Conservation (phyloP, 2,888 invertebrate genomes). For the Hirtodrosophila histrioides region DNA sequence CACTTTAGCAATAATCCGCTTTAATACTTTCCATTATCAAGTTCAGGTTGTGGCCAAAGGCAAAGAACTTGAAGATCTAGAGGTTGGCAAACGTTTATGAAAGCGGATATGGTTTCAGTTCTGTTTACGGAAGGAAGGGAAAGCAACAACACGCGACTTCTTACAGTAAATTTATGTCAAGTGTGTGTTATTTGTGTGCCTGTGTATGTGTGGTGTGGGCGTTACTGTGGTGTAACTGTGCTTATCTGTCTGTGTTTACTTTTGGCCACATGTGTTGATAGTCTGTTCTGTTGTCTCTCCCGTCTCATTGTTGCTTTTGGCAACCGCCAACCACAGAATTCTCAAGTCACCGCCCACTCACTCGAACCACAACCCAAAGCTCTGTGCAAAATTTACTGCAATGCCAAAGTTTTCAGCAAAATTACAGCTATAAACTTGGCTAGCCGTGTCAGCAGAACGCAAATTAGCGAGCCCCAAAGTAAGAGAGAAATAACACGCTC, state of each 20-base stretch:
- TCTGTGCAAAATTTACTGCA: conserved; percentile 57
- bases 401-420: conserved; percentile 67
- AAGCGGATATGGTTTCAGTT: conserved; percentile 4
- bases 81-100: background rate
- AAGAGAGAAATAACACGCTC: background rate
- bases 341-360: conserved; percentile 5
- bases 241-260: conserved; percentile 20
- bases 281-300: conserved; percentile 16
- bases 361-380: conserved; percentile 16
- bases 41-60: conserved; percentile 5
- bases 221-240: background rate
- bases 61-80: background rate
- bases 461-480: conserved; percentile 42
- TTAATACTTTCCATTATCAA: conserved; percentile 56
- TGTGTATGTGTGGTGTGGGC: conserved; percentile 1
- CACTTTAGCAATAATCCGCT: conserved; percentile 53
- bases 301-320: conserved; percentile 37
- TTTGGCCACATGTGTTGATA: conserved; percentile 64
- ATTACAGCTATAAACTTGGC: conserved; percentile 66
- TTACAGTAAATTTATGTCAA: conserved; percentile 36
- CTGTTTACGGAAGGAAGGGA: conserved; percentile 10
- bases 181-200: conserved; percentile 1
- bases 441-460: conserved; percentile 59
- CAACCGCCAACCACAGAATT: conserved; percentile 5
- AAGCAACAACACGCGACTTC: conserved; percentile 40